phyloP scores from a whole-genome alignment of 2,888 invertebrate genomes.

The Ischnus inquisitorius region DNA sequence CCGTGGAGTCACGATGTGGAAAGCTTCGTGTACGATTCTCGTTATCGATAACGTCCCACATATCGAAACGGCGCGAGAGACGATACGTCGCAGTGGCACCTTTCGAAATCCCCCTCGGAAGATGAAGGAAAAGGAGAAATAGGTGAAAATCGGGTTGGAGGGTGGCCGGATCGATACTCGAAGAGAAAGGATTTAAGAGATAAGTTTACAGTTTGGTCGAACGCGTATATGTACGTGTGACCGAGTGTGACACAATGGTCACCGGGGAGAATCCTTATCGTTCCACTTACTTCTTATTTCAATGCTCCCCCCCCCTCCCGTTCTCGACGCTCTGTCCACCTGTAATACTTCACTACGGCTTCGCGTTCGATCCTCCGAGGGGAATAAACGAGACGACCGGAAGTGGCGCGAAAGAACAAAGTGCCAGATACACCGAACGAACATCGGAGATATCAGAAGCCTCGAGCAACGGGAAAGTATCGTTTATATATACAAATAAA shows the following conservation, averaged over 20 bases:
- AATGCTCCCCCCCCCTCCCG: not conserved
- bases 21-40: conserved; percentile 42
- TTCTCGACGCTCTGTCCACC: conserved; percentile 3
- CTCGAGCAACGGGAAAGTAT: not conserved
- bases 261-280: conserved; percentile 64
- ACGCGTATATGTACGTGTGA: conserved; percentile 11
- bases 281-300: conserved; percentile 36
- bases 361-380: conserved; percentile 19
- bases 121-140: conserved; percentile 31
- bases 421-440: conserved; percentile 24
- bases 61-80: conserved; percentile 33
- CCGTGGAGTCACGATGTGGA: not conserved
- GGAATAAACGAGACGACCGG: conserved; percentile 37
- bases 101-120: conserved; percentile 37
- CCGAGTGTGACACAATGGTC: conserved; percentile 61
- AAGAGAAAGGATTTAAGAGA: conserved; percentile 57
- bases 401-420: conserved; percentile 23
- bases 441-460: conserved; percentile 18
- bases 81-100: conserved; percentile 14
- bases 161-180: conserved; percentile 56
- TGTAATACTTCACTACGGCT: conserved; percentile 40
- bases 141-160: conserved; percentile 43
- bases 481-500: not conserved
- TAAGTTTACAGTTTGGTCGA: conserved; percentile 45
- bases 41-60: conserved; percentile 56